Percentiles rank a stretch among this genome's conserved stretches.
phyloP scores from a whole-genome alignment of 2,888 invertebrate genomes.

The Stenolophus ochropezus region DNA sequence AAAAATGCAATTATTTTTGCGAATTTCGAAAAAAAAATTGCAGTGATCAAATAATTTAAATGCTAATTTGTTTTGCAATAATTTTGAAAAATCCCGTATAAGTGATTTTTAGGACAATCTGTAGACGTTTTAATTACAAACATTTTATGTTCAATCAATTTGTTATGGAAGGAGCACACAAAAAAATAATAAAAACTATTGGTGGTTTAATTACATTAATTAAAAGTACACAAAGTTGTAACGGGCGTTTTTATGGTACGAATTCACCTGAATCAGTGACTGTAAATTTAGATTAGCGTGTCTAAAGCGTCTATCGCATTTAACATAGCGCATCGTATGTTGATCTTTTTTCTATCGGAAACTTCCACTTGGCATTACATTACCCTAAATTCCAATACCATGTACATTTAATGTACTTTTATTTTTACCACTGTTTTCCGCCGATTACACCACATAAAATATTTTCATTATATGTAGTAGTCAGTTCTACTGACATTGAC shows the following conservation, averaged over 20 bases:
- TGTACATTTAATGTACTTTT: constrained; percentile 13
- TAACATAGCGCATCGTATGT: constrained; percentile 44
- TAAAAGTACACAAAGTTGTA: background rate
- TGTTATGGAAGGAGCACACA: no score
- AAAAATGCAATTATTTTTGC: no score
- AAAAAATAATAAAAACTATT: no score
- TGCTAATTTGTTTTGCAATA: no score
- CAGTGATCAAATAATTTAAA: no score
- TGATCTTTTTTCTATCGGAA: constrained; percentile 40
- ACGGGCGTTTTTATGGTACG: background rate
- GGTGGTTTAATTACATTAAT: background rate
- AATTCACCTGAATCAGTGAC: constrained; percentile 14
- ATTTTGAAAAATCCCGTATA: no score
- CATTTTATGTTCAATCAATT: no score
- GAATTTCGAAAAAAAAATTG: no score
- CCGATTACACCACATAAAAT: background rate
- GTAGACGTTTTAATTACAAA: no score
- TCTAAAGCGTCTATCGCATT: constrained; percentile 22
- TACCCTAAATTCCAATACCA: background rate
- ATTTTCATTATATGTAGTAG: background rate
- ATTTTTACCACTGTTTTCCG: background rate
- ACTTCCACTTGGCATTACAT: constrained; percentile 44
- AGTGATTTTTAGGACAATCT: no score
- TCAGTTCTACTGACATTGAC: background rate
- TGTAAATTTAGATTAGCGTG: constrained; percentile 28